Evolutionary conservation across 2,888 invertebrate genomes (phyloP), one percentile per base, ranked within the genome.

Genomic region (Thecocarcelia acutangulata): DNA sequence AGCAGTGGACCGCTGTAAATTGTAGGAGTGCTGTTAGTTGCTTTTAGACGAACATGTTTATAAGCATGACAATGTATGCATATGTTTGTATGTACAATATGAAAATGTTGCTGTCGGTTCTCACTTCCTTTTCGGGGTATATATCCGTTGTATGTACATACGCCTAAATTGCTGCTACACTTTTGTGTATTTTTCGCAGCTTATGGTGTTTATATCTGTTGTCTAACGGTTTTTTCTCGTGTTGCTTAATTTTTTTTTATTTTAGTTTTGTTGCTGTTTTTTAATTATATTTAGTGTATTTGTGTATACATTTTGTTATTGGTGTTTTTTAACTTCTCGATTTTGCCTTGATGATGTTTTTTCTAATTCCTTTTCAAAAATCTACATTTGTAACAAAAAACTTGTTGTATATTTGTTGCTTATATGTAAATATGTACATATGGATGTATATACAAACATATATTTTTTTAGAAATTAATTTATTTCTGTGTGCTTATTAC

Each of bases 81-180:
- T 33, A 0, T 3, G 33, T 33, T 3, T 19, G 48, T 73, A 42
- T 56, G 44, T 54, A 19, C 50, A 48, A 17, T 70, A 24, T 68
- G 17, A 21, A n/a, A 40, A 46, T 40, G 2, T 54, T 79, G 70
- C 46, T 72, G 70, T 78, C 82, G 74, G 70, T 72, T 74, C 66
- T 82, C 70, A 66, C 66, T 82, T 82, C 70, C 74, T 82, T 78
- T 75, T 78, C 61, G 74, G 78, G 46, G 46, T 78, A 66, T 74
- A 77, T 82, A 66, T 82, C 78, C 78, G 78, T 61, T 78, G 54
- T 74, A 50, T 56, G 15, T 64, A 46, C 52, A 50, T 54, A 73
- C 66, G 72, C 78, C 78, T 59, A 61, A 52, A 15, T 44, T 37
- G 76, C 69, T 76, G 76, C 54, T 76, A 46, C 46, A 15, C 50